These are phyloP conservation scores for Drosophila ezoana DNA, from an alignment of 2,888 invertebrate genomes.

Conservation along the genomic window DNA sequence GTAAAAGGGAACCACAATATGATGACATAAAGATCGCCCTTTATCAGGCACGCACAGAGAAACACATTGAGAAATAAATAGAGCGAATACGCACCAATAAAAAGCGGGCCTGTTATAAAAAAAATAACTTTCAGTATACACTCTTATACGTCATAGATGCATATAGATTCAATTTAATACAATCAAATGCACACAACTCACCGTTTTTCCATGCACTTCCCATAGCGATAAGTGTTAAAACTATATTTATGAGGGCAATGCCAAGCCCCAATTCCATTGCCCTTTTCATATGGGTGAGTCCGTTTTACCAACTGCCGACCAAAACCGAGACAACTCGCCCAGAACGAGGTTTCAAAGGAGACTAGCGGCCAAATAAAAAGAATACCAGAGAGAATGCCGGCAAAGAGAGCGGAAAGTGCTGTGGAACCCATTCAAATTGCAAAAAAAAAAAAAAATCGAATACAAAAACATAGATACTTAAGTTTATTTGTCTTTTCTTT, in stretches of 20 bases:
- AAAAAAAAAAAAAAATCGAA: background rate
- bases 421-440: slow-evolving; percentile 5
- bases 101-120: background rate
- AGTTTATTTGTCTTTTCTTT: background rate
- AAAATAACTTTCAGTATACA: too few species aligned
- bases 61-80: slow-evolving; percentile 5
- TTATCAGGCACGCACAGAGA: slow-evolving; percentile 9
- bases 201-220: background rate
- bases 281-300: too few species aligned
- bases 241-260: background rate
- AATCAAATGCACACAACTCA: background rate
- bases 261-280: background rate
- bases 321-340: background rate
- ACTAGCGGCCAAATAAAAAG: slow-evolving; percentile 4
- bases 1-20: slow-evolving; percentile 2
- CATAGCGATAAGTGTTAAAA: background rate
- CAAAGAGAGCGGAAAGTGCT: background rate
- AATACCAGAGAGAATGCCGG: background rate
- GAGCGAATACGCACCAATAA: background rate
- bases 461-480: background rate
- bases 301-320: background rate
- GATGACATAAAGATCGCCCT: background rate
- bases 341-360: slow-evolving; percentile 1
- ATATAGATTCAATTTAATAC: too few species aligned
- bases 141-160: too few species aligned